A percentile compares a stretch with the other conserved stretches of the same genome.
These are phyloP conservation scores for Heteromyza rotundicornis DNA, from an alignment of 2,888 invertebrate genomes.

Conservation along the genomic window DNA sequence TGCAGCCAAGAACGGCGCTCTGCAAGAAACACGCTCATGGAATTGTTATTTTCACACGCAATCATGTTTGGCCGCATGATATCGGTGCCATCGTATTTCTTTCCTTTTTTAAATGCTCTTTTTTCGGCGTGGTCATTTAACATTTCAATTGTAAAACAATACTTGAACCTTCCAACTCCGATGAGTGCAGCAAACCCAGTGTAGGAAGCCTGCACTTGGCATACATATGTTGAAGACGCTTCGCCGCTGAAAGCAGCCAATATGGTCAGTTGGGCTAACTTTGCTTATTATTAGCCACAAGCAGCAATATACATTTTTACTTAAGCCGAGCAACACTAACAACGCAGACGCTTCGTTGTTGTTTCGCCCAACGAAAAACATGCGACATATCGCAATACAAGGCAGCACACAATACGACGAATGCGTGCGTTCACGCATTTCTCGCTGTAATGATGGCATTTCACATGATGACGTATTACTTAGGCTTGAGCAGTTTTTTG, in stretches of 20 bases:
- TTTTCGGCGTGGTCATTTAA: constrained; percentile 39
- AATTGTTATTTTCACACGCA: constrained; percentile 58
- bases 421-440: constrained; percentile 43
- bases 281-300: constrained; percentile 44
- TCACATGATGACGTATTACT: constrained; percentile 38
- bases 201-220: no score
- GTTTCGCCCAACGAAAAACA: not conserved
- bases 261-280: not conserved
- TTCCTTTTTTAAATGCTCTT: not conserved
- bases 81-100: not conserved
- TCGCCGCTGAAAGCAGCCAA: no score
- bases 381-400: constrained; percentile 2
- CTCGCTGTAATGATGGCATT: constrained; percentile 46
- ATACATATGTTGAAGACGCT: no score
- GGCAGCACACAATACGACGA: not conserved
- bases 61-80: constrained; percentile 29
- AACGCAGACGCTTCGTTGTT: not conserved
- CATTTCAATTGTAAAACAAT: constrained; percentile 48
- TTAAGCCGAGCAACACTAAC: not conserved
- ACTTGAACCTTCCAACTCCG: constrained; percentile 20
- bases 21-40: constrained; percentile 35
- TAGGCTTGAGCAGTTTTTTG: constrained; percentile 11
- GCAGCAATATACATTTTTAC: not conserved
- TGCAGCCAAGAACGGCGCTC: not conserved
- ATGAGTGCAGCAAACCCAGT: not conserved